phyloP scores from a whole-genome alignment of 2,888 invertebrate species.

The Cynaeus angustus region DNA sequence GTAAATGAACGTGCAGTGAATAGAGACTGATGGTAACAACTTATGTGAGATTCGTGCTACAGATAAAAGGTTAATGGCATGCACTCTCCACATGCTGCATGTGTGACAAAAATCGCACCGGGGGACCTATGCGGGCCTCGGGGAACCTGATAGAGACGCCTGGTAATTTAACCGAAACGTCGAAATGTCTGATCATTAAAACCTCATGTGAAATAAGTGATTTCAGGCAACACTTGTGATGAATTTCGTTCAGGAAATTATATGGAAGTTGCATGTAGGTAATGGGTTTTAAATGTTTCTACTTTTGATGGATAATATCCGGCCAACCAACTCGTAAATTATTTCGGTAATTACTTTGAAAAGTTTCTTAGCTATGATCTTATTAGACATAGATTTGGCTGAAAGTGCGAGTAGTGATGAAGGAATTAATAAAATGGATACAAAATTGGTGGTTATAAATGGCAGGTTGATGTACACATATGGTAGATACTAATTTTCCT shows the following conservation, averaged over 20 bases:
- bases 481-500: background rate
- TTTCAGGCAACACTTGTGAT: conserved; percentile 44
- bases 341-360: conserved; percentile 52
- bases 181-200: conserved; percentile 39
- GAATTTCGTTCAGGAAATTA: conserved; percentile 51
- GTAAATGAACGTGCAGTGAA: conserved; percentile 63
- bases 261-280: conserved; percentile 57
- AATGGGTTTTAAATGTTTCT: conserved; percentile 58
- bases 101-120: conserved; percentile 60
- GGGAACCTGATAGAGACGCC: conserved; percentile 24
- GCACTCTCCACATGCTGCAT: conserved; percentile 57
- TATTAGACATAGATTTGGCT: conserved; percentile 29
- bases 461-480: background rate
- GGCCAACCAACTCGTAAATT: conserved; percentile 55
- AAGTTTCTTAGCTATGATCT: conserved; percentile 42
- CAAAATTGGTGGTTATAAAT: conserved; percentile 2
- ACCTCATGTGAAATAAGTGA: conserved; percentile 47
- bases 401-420: no score
- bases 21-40: conserved; percentile 63
- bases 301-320: conserved; percentile 57
- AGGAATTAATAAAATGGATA: no score
- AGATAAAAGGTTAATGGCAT: conserved; percentile 65
- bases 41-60: conserved; percentile 60
- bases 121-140: conserved; percentile 51
- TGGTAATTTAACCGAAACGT: conserved; percentile 31